Base-by-base conservation (phyloP, 1,140 invertebrate species). In the Cotesia typhae region DNA sequence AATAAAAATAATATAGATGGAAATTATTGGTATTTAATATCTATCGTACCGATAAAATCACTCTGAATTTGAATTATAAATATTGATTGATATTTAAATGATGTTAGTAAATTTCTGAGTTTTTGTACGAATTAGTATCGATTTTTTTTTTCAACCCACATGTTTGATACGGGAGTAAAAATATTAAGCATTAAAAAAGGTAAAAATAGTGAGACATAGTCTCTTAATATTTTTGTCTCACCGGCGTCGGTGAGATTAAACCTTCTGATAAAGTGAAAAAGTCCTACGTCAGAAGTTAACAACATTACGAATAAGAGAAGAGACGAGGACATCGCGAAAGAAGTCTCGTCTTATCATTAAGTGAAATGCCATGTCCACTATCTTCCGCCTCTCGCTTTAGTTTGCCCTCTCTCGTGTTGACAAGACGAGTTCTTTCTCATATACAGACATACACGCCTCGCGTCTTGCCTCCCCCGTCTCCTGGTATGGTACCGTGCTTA, bases 311-410 rank as follows among this genome's bases (percentile, higher is more conserved):
- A 63, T 12, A 71, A 71, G 61, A 70, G 70, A 67, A 66, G 75
- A 74, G 75, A 74, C 47, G 47, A 36, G 69, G 47, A 63, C 60
- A 37, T 63, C 37, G 72, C 65, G 73, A 64, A 70, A 73, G 61
- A 77, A 64, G 41, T 47, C 41, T 77, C 76, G 74, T 78, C 70
- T 57, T 65, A 85, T 85, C 85, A 85, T 85, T 86, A 87, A 87
- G 85, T 85, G 85, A 87, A 85, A 85, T 87, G 85, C 84, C 85
- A 79, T 85, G 85, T 86, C 84, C 84, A 78, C 82, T 85, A 86
- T 83, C 84, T 83, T 75, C 76, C 69, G 78, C 76, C 81, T 82
- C 81, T 82, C 83, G 78, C 80, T 28, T 28, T 28, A 28, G 64
- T 73, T 71, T 61, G 72, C 38, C 38, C 65, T 66, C 66, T 51